Evolutionary conservation across 2,797 vertebrate species (phyloP), one percentile per base, ranked within the genome.

Genomic region (Mormyrus proboscirostris): DNA sequence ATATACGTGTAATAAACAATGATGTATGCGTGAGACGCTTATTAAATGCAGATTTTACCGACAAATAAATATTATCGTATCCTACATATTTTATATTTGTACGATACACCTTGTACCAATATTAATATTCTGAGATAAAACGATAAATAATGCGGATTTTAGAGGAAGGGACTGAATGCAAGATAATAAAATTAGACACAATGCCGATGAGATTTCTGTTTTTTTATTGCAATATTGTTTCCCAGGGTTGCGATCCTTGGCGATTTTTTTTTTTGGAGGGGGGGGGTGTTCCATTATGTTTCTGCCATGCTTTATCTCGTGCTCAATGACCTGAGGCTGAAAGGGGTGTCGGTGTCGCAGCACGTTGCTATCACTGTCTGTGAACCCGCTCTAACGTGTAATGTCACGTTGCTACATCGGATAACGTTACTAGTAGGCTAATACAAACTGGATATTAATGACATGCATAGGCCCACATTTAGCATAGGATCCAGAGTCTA

Each of bases 291-390:
- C 93, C 94, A 96, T 95, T 95, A 95, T 95, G 93, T 94, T 91
- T 91, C 90, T 91, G 93, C 91, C 93, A 95, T 92, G 95, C 94
- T 94, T 92, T 95, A 95, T 95, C 95, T 95, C 94, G 91, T 91
- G 93, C 93, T 93, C 91, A 90, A 89, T 93, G 92, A 92, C 92
- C 92, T 91, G 91, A 89, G 92, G 92, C 91, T 92, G 93, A 93
- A 92, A 90, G 90, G 86, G 83, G 86, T 93, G 92, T 93, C 88
- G 92, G 87, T 90, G 91, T 38, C 90, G 88, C 89, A 57, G 41
- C 82, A 51, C 87, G 89, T 50, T 88, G 90, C 88, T 73, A 90
- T 92, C 91, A 90, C 85, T 87, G 69, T 14, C 85, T 86, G 14
- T 55, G 51, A 55, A 41, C 51, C 22, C 86, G 53, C 86, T 59